A percentile compares a stretch with the other conserved stretches of the same genome.
These are phyloP conservation scores for Rhinoptilus africanus DNA, from an alignment of 2,113 vertebrate genomes.

Conservation along the genomic window DNA sequence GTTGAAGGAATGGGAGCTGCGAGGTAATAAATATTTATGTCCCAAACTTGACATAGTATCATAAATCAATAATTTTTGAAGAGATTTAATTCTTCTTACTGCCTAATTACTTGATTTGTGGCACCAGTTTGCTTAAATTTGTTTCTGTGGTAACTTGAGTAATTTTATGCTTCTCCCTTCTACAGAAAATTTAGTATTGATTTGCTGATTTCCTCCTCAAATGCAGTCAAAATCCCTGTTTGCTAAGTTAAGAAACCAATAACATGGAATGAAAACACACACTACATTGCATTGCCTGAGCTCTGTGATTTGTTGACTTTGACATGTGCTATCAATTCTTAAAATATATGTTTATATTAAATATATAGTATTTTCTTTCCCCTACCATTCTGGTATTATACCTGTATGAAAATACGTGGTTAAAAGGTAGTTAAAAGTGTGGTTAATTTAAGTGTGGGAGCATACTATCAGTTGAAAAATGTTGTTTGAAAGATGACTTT, in stretches of 20 bases:
- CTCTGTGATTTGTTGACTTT: neutral
- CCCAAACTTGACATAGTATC: neutral
- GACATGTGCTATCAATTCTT: neutral
- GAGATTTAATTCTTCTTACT: neutral
- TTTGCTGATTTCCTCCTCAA: constrained; percentile 33
- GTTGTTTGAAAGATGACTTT: neutral
- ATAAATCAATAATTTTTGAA: neutral
- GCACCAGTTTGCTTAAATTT: neutral
- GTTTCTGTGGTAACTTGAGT: constrained; percentile 1
- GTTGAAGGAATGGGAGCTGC: neutral
- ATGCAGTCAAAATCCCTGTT: neutral
- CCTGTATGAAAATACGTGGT: neutral
- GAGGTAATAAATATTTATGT: constrained; percentile 8
- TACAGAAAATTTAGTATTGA: constrained; percentile 2
- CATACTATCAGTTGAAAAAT: neutral
- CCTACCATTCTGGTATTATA: neutral
- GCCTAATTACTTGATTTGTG: neutral
- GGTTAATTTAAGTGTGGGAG: neutral
- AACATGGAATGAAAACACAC: neutral
- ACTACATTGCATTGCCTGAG: neutral
- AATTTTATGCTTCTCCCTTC: constrained; percentile 6
- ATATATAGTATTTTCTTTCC: neutral
- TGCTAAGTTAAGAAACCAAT: neutral
- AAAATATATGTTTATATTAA: neutral
- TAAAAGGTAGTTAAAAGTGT: neutral